phyloP scores from a whole-genome alignment of 1,140 invertebrate species.

The Atta cephalotes region DNA sequence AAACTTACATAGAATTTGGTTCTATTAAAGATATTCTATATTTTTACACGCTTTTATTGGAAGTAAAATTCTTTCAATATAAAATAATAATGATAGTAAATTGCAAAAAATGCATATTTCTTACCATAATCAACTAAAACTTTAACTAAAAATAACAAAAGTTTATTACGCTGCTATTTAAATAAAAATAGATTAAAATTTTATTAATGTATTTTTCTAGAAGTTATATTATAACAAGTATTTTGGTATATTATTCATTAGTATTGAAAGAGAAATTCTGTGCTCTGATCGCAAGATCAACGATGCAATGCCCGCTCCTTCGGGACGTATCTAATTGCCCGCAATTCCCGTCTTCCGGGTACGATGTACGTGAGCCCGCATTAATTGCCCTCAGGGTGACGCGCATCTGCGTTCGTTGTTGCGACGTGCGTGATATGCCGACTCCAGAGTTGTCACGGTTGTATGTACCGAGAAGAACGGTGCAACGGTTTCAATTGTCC shows the following conservation, averaged over 20 bases:
- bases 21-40: neutral
- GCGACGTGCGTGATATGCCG: constrained; percentile 67
- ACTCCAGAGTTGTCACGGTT: constrained; percentile 73
- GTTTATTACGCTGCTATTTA: neutral
- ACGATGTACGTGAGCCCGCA: constrained; percentile 73
- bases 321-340: constrained; percentile 66
- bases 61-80: neutral
- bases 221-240: neutral
- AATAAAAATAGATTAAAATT: neutral
- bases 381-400: constrained; percentile 68
- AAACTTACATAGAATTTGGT: neutral
- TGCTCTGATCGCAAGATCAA: constrained; percentile 34
- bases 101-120: neutral
- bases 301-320: constrained; percentile 43
- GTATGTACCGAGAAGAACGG: constrained; percentile 77
- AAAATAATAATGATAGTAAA: neutral
- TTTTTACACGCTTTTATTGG: neutral
- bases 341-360: constrained; percentile 70
- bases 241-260: neutral
- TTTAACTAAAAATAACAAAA: neutral
- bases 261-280: neutral
- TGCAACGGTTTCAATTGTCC: constrained; percentile 85
- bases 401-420: constrained; percentile 69
- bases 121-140: neutral
- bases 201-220: neutral